These are phyloP conservation scores for Heterotilapia buettikoferi DNA, from an alignment of 2,113 vertebrate species.

Conservation along the genomic window DNA sequence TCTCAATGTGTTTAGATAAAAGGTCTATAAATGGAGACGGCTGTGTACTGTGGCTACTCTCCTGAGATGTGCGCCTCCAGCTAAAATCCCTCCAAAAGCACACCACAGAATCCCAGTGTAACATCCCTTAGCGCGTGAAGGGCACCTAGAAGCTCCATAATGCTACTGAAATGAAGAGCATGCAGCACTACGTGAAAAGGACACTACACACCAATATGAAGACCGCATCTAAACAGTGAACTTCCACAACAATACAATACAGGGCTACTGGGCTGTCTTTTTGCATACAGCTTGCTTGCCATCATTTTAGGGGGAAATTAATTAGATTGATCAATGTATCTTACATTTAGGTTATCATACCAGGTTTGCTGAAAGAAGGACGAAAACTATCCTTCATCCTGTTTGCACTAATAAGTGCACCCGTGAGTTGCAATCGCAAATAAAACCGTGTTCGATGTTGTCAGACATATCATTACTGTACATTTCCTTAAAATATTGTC, in stretches of 20 bases:
- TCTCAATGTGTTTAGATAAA: not conserved
- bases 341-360: not conserved
- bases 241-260: not conserved
- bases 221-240: not conserved
- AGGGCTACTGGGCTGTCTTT: not conserved
- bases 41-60: not conserved
- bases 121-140: not conserved
- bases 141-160: not conserved
- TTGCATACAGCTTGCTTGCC: not conserved
- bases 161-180: not conserved
- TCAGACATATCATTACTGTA: not conserved
- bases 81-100: not conserved
- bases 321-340: not conserved
- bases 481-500: not conserved
- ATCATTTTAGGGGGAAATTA: not conserved
- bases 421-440: not conserved
- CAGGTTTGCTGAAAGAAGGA: not conserved
- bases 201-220: not conserved
- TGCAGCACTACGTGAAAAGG: not conserved
- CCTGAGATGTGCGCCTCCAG: not conserved
- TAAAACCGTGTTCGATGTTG: not conserved
- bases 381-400: not conserved
- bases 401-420: not conserved
- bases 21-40: not conserved
- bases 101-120: not conserved